phyloP scores from a whole-genome alignment of 1,140 invertebrate species.

The Cyclina sinensis region DNA sequence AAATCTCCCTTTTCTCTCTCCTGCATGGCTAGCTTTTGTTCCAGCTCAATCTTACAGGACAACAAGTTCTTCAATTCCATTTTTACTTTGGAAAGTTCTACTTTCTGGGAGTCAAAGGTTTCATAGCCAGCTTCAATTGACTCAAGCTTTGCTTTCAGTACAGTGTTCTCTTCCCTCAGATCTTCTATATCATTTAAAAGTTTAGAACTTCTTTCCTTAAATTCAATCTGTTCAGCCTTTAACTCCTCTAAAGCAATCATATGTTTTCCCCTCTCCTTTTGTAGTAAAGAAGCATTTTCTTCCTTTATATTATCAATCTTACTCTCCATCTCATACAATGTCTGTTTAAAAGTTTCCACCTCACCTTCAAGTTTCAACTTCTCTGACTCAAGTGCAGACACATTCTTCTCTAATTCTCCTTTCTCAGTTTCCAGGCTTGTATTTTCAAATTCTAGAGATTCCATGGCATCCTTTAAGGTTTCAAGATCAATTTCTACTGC shows the following conservation, averaged over 20 bases:
- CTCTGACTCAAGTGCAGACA: not conserved
- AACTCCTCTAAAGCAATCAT: not conserved
- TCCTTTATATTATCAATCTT: not conserved
- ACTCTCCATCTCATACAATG: not conserved
- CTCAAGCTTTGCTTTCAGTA: not conserved
- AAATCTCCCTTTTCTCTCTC: constrained; percentile 60
- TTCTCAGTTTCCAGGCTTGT: constrained; percentile 15
- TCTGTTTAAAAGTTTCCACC: not conserved
- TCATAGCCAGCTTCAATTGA: not conserved
- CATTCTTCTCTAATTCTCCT: constrained; percentile 22
- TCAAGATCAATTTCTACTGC: constrained; percentile 40
- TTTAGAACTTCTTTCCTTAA: not conserved
- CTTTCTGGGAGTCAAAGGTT: not conserved
- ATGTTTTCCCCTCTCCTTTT: not conserved
- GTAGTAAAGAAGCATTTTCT: not conserved
- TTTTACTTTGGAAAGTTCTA: not conserved
- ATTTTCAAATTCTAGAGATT: constrained; percentile 57
- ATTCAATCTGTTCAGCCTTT: not conserved
- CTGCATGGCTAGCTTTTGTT: constrained; percentile 55
- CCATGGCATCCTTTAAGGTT: constrained; percentile 50
- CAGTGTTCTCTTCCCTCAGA: constrained; percentile 4
- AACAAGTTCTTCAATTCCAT: constrained; percentile 5
- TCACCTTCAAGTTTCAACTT: not conserved
- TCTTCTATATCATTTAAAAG: not conserved
- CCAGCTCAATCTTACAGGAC: constrained; percentile 20